Evolutionary conservation across 2,113 vertebrate species (phyloP).

Genomic region (Lucifuga dentata): DNA sequence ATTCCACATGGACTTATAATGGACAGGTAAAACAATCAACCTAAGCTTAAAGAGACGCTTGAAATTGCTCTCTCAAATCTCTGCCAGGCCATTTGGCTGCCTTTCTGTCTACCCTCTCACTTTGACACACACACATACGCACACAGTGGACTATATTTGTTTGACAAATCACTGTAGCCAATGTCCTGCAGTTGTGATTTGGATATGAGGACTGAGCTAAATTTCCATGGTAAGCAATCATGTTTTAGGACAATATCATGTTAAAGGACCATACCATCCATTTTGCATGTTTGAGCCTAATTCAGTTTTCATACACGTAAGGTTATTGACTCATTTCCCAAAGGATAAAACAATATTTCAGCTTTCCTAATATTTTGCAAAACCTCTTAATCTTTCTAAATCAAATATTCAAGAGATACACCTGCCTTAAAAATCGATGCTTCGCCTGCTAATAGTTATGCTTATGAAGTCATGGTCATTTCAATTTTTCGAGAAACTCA

Average conservation of each 20-base stretch:
- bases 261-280: too few relatives aligned
- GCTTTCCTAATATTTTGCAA: too few relatives aligned
- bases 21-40: constrained; percentile 80
- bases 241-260: constrained; percentile 20
- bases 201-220: constrained; percentile 5
- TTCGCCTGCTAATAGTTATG: too few relatives aligned
- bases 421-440: too few relatives aligned
- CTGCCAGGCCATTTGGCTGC: neutral
- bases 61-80: neutral
- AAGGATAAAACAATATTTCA: too few relatives aligned
- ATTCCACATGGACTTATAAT: constrained; percentile 88
- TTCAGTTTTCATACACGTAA: too few relatives aligned
- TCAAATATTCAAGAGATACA: too few relatives aligned
- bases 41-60: neutral
- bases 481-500: too few relatives aligned
- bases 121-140: neutral
- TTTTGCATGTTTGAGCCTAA: too few relatives aligned
- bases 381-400: too few relatives aligned
- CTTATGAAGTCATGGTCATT: too few relatives aligned
- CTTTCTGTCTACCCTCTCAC: neutral
- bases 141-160: constrained; percentile 19
- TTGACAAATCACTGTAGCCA: constrained; percentile 31
- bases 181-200: constrained; percentile 16
- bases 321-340: too few relatives aligned
- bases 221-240: constrained; percentile 10